Evolutionary conservation across 2,888 invertebrate genomes (phyloP).

Genomic region (Tachina fera): DNA sequence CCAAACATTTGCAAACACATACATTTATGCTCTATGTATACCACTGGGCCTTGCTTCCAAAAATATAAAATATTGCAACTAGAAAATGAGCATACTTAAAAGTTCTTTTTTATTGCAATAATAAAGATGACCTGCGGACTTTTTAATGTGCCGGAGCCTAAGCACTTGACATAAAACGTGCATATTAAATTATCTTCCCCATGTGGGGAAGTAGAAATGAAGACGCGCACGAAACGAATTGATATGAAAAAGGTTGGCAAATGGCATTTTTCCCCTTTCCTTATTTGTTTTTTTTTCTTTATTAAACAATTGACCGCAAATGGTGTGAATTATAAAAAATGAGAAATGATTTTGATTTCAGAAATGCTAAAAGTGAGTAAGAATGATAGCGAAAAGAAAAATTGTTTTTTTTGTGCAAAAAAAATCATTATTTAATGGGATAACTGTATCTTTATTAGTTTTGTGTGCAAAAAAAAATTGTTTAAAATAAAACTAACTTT

Average conservation of each 20-base stretch:
- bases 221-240: constrained; percentile 24
- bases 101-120: constrained; percentile 46
- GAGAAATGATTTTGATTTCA: constrained; percentile 34
- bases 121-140: constrained; percentile 58
- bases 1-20: constrained; percentile 32
- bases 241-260: constrained; percentile 39
- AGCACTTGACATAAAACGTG: constrained; percentile 69
- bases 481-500: no score
- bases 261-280: constrained; percentile 9
- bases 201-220: constrained; percentile 15
- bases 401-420: no score
- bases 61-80: constrained; percentile 7
- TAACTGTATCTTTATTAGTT: no score
- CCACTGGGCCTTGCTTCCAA: not conserved
- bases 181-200: constrained; percentile 55
- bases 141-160: constrained; percentile 53
- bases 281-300: not conserved
- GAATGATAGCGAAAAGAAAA: no score
- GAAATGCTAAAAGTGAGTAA: not conserved
- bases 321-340: constrained; percentile 20
- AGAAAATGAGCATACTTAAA: constrained; percentile 40
- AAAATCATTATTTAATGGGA: no score
- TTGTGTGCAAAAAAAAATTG: no score
- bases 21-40: not conserved
- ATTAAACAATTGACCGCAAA: constrained; percentile 56